phyloP scores from a whole-genome alignment of 2,113 vertebrate species.

The Chloropsis hardwickii region DNA sequence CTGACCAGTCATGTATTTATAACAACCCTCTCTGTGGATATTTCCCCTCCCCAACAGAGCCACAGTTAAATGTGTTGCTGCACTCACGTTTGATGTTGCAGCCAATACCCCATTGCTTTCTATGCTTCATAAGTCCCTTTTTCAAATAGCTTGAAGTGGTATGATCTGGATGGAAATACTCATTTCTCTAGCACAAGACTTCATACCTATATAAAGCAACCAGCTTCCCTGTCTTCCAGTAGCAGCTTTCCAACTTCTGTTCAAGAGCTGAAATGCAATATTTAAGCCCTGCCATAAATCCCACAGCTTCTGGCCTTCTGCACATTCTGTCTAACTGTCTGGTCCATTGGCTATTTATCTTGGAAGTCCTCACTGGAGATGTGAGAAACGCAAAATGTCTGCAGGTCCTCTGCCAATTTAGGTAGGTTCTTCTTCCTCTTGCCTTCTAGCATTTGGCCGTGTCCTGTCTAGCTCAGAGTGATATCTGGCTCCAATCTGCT shows the following conservation, averaged over 20 bases:
- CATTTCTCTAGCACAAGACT: not conserved
- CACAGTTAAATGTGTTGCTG: rapidly evolving
- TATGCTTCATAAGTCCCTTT: not conserved
- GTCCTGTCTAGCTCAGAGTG: constrained; percentile 42
- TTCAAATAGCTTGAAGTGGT: not conserved
- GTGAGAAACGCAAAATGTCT: constrained; percentile 27
- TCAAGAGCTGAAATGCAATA: not conserved
- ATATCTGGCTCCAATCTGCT: constrained; percentile 61
- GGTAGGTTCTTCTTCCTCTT: constrained; percentile 47
- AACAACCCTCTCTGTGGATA: not conserved
- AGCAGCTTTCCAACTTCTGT: not conserved
- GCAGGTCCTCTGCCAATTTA: constrained; percentile 20
- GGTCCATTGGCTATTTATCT: constrained; percentile 42
- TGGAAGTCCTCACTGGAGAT: constrained; percentile 39
- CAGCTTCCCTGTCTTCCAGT: not conserved
- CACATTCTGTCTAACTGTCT: constrained; percentile 10
- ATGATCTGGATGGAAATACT: not conserved
- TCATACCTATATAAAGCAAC: not conserved
- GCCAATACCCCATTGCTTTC: not conserved
- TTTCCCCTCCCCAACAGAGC: not conserved
- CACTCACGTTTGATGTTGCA: not conserved
- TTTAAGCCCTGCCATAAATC: not conserved
- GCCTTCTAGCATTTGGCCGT: constrained; percentile 49
- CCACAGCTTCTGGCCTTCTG: constrained; percentile 19
- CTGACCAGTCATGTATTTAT: not conserved